These are phyloP conservation scores for Myotis davidii DNA, from an alignment of 2,113 vertebrate species.

Conservation along the genomic window DNA sequence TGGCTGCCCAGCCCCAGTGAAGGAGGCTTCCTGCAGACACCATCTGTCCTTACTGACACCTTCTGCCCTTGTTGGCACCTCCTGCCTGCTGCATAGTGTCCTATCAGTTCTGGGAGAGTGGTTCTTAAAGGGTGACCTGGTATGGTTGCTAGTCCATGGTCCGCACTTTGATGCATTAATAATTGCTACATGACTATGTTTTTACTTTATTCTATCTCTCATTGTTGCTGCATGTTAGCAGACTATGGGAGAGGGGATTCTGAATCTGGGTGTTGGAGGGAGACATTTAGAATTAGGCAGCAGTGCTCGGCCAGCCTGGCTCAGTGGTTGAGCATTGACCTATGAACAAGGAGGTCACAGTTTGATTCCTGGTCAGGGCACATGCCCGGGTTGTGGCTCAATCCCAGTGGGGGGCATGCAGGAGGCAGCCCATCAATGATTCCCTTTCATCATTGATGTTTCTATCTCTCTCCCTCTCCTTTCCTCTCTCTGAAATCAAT, in stretches of 20 bases:
- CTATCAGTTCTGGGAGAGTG: background rate
- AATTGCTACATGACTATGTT: background rate
- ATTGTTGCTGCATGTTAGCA: background rate
- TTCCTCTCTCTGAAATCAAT: no score
- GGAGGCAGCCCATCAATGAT: no score
- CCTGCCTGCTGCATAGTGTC: background rate
- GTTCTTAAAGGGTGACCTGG: background rate
- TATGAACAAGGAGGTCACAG: no score
- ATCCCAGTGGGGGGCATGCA: no score
- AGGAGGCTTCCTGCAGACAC: slow-evolving; percentile 7
- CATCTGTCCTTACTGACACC: slow-evolving; percentile 60
- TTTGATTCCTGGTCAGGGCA: no score
- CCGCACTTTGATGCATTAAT: background rate
- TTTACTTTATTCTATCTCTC: background rate
- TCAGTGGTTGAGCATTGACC: no score
- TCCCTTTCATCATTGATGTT: no score
- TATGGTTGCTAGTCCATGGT: background rate
- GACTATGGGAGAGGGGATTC: background rate
- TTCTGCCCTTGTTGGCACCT: slow-evolving; percentile 6
- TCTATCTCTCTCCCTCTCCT: no score
- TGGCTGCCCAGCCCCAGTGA: background rate
- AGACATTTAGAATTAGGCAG: background rate
- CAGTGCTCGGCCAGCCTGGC: no score
- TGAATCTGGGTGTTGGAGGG: background rate
- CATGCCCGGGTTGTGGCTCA: no score